Evolutionary conservation across 2,888 invertebrate species (phyloP), one percentile per base, ranked within the genome.

Genomic region (Lepas anatifera): DNA sequence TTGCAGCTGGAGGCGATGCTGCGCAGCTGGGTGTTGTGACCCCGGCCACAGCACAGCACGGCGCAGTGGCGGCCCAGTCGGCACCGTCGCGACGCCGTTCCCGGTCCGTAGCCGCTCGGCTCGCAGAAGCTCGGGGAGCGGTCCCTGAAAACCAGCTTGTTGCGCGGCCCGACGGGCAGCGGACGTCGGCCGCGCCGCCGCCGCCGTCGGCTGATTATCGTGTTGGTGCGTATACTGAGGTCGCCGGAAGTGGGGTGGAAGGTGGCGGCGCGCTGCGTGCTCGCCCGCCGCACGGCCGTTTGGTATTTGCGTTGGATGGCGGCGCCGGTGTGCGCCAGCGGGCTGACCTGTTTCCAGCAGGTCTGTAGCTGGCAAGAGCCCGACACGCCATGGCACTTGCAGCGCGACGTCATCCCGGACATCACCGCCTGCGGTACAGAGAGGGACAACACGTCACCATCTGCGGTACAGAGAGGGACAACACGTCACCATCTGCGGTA

Each of bases 321-420:
- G 39, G 71, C 46, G 48, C 70, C 66, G 25, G 70, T 70, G 29
- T 41, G 46, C 52, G 71, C 64, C 66, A 73, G 71, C 50, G 69
- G 71, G 8, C 72, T 69, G 1, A 73, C 72, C 29, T 73, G 43
- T 71, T 68, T 91, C 46, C 96, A 95, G 81, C 98, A 98, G 41
- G 98, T 98, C 82, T 94, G 95, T 75, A 97, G 70, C 52, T 72
- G 71, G 70, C 73, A 73, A 29, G 73, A 72, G 58, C 73, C 73
- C 1, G 73, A 73, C 92, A 98, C 97, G 68, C 98, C 98, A 82
- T 98, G 98, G 80, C 98, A 98, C 83, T 98, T 98, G 85, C 98
- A 98, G 82, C 95, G 95, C 78, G 93, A 91, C 68, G 89, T 85
- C 94, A 96, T 94, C 81, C 92, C 90, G 68, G 89, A 84, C 76